Conservation (phyloP, 2,113 vertebrate genomes). For the Chloroceryle aenea region DNA sequence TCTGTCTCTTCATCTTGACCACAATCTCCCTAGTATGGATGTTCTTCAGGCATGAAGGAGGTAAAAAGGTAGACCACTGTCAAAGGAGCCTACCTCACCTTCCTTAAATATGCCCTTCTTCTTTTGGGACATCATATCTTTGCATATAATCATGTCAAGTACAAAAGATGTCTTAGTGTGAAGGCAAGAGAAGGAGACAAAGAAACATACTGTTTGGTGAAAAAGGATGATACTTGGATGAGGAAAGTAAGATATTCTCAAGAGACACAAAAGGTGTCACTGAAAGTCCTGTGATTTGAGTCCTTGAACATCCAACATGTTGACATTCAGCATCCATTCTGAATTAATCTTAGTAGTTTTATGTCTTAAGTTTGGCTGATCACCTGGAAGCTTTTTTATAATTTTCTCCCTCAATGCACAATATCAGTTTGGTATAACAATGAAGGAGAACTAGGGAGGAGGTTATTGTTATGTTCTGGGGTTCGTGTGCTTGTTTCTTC, state of each 20-base stretch:
- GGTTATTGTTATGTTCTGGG: not conserved
- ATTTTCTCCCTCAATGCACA: too few relatives aligned
- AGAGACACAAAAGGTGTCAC: not conserved
- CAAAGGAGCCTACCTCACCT: not conserved
- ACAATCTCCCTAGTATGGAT: not conserved
- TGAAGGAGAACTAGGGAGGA: not conserved
- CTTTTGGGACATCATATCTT: not conserved
- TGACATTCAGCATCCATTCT: not conserved
- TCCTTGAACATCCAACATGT: not conserved
- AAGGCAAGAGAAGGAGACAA: not conserved
- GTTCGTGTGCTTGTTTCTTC: not conserved
- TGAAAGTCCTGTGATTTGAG: not conserved
- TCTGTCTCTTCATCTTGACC: not conserved
- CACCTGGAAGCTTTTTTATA: not conserved
- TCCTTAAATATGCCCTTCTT: not conserved
- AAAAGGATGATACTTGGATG: not conserved
- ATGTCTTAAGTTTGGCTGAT: not conserved
- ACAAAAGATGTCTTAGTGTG: not conserved
- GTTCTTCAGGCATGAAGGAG: not conserved
- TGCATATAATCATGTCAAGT: not conserved
- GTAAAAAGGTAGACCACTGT: not conserved
- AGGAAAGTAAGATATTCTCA: not conserved
- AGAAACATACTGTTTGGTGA: not conserved
- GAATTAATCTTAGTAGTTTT: not conserved
- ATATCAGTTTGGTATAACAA: not conserved